Conservation (phyloP, 2,888 invertebrate genomes). For the Rotaria magnacalcarata region DNA sequence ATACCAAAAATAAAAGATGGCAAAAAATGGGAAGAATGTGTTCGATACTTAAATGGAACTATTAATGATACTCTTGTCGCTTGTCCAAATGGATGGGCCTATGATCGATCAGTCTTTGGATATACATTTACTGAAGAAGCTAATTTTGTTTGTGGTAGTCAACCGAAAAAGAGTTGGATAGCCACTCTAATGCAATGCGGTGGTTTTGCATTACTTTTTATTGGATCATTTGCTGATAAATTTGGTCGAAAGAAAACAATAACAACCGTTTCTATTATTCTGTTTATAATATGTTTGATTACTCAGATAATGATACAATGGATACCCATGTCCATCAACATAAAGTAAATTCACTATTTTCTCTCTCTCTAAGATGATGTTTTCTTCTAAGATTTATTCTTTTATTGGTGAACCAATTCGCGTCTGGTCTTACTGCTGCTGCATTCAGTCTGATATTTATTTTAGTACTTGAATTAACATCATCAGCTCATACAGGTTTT, state of each 20-base stretch:
- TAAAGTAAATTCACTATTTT: background rate
- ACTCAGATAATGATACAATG: constrained; percentile 1
- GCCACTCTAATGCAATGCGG: background rate
- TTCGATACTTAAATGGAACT: background rate
- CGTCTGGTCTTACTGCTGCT: background rate
- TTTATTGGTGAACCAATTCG: background rate
- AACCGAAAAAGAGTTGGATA: background rate
- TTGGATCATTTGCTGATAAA: background rate
- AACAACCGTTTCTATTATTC: background rate
- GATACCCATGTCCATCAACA: background rate
- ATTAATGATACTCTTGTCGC: background rate
- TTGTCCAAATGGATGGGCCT: constrained; percentile 2
- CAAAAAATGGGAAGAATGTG: background rate
- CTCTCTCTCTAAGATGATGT: background rate
- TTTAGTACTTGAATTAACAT: constrained; percentile 20
- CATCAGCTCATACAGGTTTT: background rate
- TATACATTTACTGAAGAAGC: constrained; percentile 31
- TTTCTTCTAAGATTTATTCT: background rate
- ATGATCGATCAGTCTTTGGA: constrained; percentile 13
- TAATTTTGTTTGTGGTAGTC: background rate
- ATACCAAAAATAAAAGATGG: background rate
- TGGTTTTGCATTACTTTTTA: background rate
- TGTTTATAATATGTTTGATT: background rate
- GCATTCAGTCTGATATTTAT: background rate
- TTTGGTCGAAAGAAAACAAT: background rate